Evolutionary conservation across 2,888 invertebrate genomes (phyloP).

Genomic region (Philereme vetulata): DNA sequence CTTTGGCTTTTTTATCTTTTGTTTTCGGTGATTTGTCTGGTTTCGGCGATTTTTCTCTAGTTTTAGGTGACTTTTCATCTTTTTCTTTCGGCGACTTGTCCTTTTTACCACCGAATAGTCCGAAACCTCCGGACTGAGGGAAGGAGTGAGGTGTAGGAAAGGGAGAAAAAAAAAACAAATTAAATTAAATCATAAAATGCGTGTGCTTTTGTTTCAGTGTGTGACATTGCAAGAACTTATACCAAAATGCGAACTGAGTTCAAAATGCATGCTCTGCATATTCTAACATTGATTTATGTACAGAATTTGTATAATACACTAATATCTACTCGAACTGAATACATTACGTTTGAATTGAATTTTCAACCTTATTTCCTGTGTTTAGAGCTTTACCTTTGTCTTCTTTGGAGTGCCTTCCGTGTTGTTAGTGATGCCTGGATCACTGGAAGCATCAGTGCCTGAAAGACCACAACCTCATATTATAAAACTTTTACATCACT

Average conservation of each 20-base stretch:
- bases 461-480: constrained; percentile 20
- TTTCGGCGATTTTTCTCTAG: constrained; percentile 62
- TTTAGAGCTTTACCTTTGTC: constrained; percentile 62
- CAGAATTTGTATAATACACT: constrained; percentile 60
- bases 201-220: constrained; percentile 40
- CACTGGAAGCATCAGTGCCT: constrained; percentile 81
- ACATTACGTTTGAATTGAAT: constrained; percentile 28
- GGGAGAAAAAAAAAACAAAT: constrained; percentile 72
- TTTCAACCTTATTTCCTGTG: neutral
- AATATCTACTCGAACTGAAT: constrained; percentile 49
- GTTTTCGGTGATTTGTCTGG: constrained; percentile 76
- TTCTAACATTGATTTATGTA: constrained; percentile 71
- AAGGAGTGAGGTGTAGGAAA: constrained; percentile 44
- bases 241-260: constrained; percentile 56
- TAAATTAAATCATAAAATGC: constrained; percentile 64
- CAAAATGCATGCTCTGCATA: constrained; percentile 60
- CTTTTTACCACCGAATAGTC: constrained; percentile 69
- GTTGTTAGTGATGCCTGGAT: constrained; percentile 76
- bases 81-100: constrained; percentile 72
- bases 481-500: too few relatives aligned
- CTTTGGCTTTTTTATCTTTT: constrained; percentile 77
- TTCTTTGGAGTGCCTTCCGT: constrained; percentile 78
- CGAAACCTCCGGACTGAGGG: constrained; percentile 72
- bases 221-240: constrained; percentile 43
- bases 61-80: constrained; percentile 62